Conservation (phyloP, 1,140 invertebrate genomes). For the Pantala flavescens region DNA sequence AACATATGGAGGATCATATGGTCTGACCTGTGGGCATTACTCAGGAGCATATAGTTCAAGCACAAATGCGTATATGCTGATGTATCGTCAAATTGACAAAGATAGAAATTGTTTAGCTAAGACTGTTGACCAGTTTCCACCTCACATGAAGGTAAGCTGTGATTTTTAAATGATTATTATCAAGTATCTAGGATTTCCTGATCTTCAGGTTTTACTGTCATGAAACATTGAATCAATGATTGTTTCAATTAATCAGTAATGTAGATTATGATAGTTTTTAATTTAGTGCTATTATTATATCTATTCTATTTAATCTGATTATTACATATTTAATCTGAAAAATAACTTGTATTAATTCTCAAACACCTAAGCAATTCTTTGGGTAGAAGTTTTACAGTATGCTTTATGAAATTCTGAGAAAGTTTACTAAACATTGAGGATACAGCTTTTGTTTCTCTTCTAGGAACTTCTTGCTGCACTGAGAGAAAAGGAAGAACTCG, state of each 20-base stretch:
- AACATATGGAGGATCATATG: conserved; percentile 77
- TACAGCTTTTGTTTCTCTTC: conserved; percentile 19
- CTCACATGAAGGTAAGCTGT: conserved; percentile 50
- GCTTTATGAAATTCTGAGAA: too few relatives aligned
- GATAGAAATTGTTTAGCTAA: conserved; percentile 57
- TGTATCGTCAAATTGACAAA: conserved; percentile 76
- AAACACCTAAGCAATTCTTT: too few relatives aligned
- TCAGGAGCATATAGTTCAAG: conserved; percentile 66
- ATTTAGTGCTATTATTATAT: too few relatives aligned
- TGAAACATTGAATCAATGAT: too few relatives aligned
- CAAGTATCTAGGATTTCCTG: too few relatives aligned
- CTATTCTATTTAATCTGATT: too few relatives aligned
- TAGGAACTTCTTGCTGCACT: conserved; percentile 51
- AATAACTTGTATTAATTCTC: too few relatives aligned
- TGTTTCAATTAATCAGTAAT: too few relatives aligned
- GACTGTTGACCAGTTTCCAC: conserved; percentile 57
- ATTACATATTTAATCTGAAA: too few relatives aligned
- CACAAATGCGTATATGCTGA: conserved; percentile 89
- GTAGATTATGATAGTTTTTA: too few relatives aligned
- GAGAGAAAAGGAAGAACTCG: conserved; percentile 54
- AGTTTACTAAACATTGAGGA: too few relatives aligned
- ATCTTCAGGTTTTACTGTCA: too few relatives aligned
- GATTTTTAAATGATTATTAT: conserved; percentile 13
- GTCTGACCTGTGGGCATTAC: conserved; percentile 56
- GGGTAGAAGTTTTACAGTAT: not conserved